A percentile compares a stretch with the other conserved stretches of the same genome.
phyloP scores from a whole-genome alignment of 2,113 vertebrate species.

The Theristicus caerulescens region DNA sequence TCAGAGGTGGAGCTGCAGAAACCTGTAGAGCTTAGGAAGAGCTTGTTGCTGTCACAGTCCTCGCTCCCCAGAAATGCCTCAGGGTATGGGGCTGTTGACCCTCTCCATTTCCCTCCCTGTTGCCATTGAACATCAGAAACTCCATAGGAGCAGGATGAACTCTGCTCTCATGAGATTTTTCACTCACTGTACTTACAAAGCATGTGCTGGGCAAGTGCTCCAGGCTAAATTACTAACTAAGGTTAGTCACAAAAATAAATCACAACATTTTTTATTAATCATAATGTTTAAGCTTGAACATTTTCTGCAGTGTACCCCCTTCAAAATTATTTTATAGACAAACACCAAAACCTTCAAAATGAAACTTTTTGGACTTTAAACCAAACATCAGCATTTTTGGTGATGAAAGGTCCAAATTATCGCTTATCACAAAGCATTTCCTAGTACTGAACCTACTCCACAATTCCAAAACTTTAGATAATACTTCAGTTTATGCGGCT shows the following conservation, averaged over 20 bases:
- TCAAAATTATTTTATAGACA: background rate
- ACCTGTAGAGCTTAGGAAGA: background rate
- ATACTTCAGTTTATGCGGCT: background rate
- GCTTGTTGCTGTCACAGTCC: background rate
- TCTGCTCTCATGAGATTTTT: background rate
- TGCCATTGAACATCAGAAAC: background rate
- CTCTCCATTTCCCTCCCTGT: background rate
- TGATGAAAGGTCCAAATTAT: background rate
- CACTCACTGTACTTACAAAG: background rate
- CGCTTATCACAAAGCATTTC: background rate
- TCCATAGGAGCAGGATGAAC: background rate
- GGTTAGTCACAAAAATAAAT: background rate
- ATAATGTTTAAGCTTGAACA: background rate
- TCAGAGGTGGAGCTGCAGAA: background rate
- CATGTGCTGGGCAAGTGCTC: background rate
- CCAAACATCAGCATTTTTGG: background rate
- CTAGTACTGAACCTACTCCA: background rate
- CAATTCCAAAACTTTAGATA: background rate
- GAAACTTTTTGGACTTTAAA: background rate
- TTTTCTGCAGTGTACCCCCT: background rate
- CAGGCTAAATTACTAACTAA: background rate
- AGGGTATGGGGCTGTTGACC: background rate
- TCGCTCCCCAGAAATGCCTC: background rate
- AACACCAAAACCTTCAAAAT: background rate
- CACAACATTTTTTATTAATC: background rate